Conservation (phyloP, 2,113 vertebrate species). For the Lampris megalopsis region DNA sequence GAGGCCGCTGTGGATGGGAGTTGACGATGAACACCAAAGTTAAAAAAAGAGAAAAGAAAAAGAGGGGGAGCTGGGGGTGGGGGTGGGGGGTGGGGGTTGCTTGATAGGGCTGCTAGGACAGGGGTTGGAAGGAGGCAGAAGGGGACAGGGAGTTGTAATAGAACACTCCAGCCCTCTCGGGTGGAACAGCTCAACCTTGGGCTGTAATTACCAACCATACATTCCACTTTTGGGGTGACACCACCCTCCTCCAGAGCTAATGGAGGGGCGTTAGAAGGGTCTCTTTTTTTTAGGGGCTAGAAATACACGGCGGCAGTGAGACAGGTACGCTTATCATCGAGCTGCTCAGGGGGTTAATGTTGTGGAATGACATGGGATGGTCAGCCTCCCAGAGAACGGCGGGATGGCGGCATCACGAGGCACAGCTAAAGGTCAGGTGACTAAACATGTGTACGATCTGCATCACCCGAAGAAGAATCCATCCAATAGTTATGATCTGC, state of each 20-base stretch:
- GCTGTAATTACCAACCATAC: conserved; percentile 86
- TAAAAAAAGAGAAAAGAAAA: conserved; percentile 37
- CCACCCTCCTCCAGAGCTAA: conserved; percentile 77
- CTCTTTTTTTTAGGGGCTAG: conserved; percentile 57
- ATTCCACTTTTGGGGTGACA: conserved; percentile 86
- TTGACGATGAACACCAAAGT: conserved; percentile 76
- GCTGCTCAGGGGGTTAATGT: conserved; percentile 24
- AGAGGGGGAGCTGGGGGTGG: no score
- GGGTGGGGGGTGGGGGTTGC: conserved; percentile 15
- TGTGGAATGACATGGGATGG: neutral
- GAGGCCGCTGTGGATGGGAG: conserved; percentile 78
- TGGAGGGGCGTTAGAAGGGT: conserved; percentile 80
- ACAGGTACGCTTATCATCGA: conserved; percentile 43
- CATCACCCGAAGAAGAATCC: neutral
- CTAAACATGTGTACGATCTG: neutral
- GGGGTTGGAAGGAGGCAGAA: conserved; percentile 43
- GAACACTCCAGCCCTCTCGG: conserved; percentile 76
- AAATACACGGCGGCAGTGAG: conserved; percentile 46
- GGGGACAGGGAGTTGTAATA: conserved; percentile 70
- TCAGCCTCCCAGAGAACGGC: no score
- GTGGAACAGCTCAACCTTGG: conserved; percentile 81
- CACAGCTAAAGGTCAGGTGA: no score
- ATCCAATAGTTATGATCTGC: no score
- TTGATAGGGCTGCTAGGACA: conserved; percentile 54
- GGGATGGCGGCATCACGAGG: no score